phyloP scores from a whole-genome alignment of 1,140 invertebrate genomes.

The Aphaenogaster ashmeadi region DNA sequence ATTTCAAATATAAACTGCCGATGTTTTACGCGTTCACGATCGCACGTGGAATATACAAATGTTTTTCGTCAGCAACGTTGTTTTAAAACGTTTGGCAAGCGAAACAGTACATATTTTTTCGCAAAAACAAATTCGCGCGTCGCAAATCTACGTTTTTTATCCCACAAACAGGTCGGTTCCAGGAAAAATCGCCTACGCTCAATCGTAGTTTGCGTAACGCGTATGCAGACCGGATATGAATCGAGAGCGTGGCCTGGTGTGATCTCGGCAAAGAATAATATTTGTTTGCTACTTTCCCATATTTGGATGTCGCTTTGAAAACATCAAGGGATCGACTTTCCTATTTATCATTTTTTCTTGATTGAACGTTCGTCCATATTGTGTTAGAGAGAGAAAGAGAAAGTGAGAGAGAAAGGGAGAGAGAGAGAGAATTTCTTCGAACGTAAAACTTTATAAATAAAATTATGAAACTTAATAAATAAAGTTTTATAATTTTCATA shows the following conservation, averaged over 20 bases:
- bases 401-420: not conserved
- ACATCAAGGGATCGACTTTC: not conserved
- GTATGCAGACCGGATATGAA: conserved; percentile 53
- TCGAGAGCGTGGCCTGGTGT: conserved; percentile 39
- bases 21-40: conserved; percentile 38
- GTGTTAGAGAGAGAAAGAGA: not conserved
- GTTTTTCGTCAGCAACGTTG: conserved; percentile 46
- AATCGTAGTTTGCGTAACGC: conserved; percentile 49
- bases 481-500: conserved; percentile 17
- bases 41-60: conserved; percentile 28
- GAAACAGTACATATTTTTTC: conserved; percentile 40
- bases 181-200: conserved; percentile 43
- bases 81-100: conserved; percentile 27
- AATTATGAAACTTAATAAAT: too few relatives aligned
- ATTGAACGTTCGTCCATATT: not conserved
- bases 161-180: not conserved
- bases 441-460: not conserved
- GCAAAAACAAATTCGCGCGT: conserved; percentile 48
- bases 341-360: conserved; percentile 8
- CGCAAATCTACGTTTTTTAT: conserved; percentile 33
- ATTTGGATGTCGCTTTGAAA: conserved; percentile 49
- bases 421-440: not conserved
- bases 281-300: conserved; percentile 44
- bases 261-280: conserved; percentile 57
- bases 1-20: conserved; percentile 25